Evolutionary conservation across 2,797 vertebrate species (phyloP).

Genomic region (Smutsia temminckii): DNA sequence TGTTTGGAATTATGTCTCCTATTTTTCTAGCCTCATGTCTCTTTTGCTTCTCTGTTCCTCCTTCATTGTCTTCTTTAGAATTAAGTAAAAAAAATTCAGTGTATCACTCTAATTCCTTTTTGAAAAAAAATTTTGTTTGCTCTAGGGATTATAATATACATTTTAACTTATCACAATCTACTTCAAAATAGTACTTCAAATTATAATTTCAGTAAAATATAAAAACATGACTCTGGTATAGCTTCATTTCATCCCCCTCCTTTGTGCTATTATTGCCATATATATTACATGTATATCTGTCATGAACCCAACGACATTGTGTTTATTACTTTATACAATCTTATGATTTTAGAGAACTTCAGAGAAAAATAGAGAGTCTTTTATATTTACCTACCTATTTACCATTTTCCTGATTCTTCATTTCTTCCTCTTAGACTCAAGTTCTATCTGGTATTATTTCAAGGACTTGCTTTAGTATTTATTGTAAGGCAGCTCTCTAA

Average conservation of each 20-base stretch:
- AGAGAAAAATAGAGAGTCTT: not conserved
- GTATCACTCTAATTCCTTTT: not conserved
- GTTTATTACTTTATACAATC: not conserved
- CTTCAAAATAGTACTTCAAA: not conserved
- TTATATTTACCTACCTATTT: not conserved
- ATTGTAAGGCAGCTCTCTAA: not conserved
- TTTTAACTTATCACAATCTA: not conserved
- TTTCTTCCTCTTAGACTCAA: not conserved
- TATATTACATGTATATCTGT: not conserved
- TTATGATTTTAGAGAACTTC: not conserved
- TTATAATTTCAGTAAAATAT: not conserved
- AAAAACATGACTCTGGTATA: not conserved
- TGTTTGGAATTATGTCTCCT: not conserved
- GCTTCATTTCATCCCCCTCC: not conserved
- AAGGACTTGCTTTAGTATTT: not conserved
- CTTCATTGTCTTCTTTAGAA: not conserved
- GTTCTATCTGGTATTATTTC: no score
- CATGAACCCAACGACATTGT: not conserved
- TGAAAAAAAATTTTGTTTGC: not conserved
- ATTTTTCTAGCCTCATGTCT: not conserved
- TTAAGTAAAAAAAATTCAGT: not conserved
- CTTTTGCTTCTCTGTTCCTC: not conserved
- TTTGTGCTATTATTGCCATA: no score
- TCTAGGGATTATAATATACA: not conserved
- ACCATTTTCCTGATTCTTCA: not conserved